A percentile compares a stretch with the other conserved stretches of the same genome.
Evolutionary conservation across 2,888 invertebrate species (phyloP).

Genomic region (Chrysodeixis includens): DNA sequence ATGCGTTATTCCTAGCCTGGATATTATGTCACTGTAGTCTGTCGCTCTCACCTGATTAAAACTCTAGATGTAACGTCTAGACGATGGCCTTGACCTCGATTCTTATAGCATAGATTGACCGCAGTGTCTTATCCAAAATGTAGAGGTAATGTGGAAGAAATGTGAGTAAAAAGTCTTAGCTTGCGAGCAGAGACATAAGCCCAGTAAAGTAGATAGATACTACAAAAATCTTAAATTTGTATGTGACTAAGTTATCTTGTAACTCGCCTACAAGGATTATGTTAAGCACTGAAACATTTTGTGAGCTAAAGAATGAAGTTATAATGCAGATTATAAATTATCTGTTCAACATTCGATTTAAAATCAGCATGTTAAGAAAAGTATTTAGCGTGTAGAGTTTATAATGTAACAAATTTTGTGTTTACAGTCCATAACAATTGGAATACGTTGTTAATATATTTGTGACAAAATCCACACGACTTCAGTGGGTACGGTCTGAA

Average conservation of each 20-base stretch:
- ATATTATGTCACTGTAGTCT: constrained; percentile 1
- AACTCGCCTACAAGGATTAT: too few species aligned
- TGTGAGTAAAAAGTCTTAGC: neutral
- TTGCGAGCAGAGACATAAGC: too few species aligned
- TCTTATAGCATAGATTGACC: neutral
- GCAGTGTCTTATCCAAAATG: neutral
- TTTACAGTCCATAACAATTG: too few species aligned
- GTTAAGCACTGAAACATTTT: neutral
- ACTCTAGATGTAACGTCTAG: neutral
- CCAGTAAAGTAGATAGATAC: too few species aligned
- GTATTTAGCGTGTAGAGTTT: too few species aligned
- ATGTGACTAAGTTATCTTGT: too few species aligned
- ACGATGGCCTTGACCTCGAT: neutral
- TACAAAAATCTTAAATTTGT: too few species aligned
- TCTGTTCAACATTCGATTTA: too few species aligned
- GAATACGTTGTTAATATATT: neutral
- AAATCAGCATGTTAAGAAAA: too few species aligned
- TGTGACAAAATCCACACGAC: neutral
- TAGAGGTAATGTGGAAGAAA: neutral
- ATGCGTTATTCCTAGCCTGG: neutral
- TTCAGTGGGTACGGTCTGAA: neutral
- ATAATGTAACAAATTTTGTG: too few species aligned
- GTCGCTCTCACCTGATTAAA: neutral
- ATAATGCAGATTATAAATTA: too few species aligned
- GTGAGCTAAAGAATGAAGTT: neutral